Percentiles rank a stretch among this genome's conserved stretches.
Conservation (phyloP, 2,797 vertebrate genomes). For the Limnodromus scolopaceus region DNA sequence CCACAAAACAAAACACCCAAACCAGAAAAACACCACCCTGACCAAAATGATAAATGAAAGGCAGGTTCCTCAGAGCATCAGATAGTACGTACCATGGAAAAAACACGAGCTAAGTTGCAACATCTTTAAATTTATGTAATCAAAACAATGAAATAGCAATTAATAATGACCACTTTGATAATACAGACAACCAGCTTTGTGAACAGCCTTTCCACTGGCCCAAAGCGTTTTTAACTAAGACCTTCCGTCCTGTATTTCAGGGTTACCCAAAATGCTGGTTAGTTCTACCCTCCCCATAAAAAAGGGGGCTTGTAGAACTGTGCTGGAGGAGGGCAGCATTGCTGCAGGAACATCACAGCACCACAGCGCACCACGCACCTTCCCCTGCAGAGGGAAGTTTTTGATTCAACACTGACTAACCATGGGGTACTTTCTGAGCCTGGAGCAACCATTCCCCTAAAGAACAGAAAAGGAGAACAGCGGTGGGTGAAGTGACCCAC, state of each 20-base stretch:
- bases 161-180: constrained; percentile 61
- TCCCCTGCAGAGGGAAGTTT: background rate
- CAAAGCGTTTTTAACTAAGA: background rate
- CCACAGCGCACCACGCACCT: rapidly evolving
- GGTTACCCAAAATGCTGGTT: background rate
- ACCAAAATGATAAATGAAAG: constrained; percentile 69
- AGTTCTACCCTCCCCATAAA: background rate
- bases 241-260: background rate
- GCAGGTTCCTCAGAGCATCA: constrained; percentile 66
- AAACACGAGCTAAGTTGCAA: constrained; percentile 53
- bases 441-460: background rate
- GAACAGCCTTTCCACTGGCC: background rate
- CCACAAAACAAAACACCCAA: background rate
- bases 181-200: background rate
- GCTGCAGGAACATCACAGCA: background rate
- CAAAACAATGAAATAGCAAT: constrained; percentile 60
- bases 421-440: background rate
- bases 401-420: background rate
- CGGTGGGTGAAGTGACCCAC: background rate
- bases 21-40: background rate
- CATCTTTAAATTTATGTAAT: constrained; percentile 67
- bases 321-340: background rate
- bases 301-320: background rate
- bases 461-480: background rate
- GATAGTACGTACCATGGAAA: constrained; percentile 36